Conservation (phyloP, 30 jellyfish, hydroid and myxozoan genomes). For the Cassiopea andromeda region DNA sequence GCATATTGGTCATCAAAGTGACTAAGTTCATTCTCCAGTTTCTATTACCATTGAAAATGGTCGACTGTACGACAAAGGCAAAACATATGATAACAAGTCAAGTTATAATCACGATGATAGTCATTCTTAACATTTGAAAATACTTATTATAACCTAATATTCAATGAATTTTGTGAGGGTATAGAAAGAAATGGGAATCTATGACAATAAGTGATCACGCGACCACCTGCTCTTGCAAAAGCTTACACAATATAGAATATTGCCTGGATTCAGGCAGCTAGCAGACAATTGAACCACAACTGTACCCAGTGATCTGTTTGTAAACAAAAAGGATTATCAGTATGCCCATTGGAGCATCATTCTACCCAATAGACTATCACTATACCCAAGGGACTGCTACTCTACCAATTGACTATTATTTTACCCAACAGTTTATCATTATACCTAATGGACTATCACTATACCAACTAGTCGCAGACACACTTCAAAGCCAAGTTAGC, state of each 20-base stretch:
- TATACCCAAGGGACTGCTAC: no score
- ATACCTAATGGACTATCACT: no score
- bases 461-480: no score
- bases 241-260: not conserved
- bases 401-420: no score
- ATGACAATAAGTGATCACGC: not conserved
- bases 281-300: no score
- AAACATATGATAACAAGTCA: not conserved
- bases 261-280: no score
- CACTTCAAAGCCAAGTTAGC: no score
- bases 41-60: conserved; percentile 18
- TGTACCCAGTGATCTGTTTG: no score
- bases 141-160: not conserved
- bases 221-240: conserved; percentile 18
- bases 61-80: not conserved
- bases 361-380: no score
- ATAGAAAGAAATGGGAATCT: not conserved
- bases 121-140: conserved; percentile 14
- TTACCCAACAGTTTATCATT: no score
- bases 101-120: conserved; percentile 17
- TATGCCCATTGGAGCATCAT: no score
- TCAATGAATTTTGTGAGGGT: not conserved
- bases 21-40: conserved; percentile 1
- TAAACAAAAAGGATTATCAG: no score
- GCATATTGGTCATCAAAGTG: not conserved